These are phyloP conservation scores for Alauda arvensis DNA, from an alignment of 2,797 vertebrate species.

Conservation along the genomic window DNA sequence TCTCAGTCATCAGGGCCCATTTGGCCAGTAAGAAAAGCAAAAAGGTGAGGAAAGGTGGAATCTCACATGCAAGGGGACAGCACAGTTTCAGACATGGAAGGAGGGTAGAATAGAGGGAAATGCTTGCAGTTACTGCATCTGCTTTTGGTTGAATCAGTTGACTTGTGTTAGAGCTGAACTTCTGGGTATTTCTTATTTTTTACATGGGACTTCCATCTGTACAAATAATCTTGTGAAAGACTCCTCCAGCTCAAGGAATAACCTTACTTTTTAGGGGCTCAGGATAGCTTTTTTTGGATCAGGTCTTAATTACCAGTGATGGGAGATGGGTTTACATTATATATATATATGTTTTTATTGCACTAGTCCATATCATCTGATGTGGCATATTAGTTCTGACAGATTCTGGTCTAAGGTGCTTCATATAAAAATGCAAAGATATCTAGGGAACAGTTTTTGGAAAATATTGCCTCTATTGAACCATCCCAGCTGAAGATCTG, in stretches of 20 bases:
- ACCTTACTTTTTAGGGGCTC: not conserved
- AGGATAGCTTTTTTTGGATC: constrained; percentile 4
- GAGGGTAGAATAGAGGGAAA: not conserved
- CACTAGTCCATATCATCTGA: constrained; percentile 8
- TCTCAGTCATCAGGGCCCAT: not conserved
- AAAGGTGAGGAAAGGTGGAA: not conserved
- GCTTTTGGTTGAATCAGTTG: not conserved
- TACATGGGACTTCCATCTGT: constrained; percentile 1
- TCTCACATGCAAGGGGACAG: not conserved
- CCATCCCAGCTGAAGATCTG: constrained; percentile 5
- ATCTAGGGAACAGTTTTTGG: not conserved
- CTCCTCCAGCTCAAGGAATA: constrained; percentile 5
- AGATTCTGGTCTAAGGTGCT: constrained; percentile 18
- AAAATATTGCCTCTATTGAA: constrained; percentile 39
- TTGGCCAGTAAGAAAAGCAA: not conserved
- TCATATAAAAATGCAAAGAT: constrained; percentile 9
- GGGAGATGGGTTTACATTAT: not conserved
- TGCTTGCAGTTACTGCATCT: not conserved
- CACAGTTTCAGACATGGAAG: not conserved
- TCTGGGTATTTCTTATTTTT: not conserved
- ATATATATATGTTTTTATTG: constrained; percentile 14
- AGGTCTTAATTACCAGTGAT: not conserved
- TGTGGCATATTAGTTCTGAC: constrained; percentile 16
- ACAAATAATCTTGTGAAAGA: constrained; percentile 22
- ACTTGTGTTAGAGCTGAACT: not conserved